Conservation (phyloP, 2,797 vertebrate genomes). For the Cercopithecus mitis region DNA sequence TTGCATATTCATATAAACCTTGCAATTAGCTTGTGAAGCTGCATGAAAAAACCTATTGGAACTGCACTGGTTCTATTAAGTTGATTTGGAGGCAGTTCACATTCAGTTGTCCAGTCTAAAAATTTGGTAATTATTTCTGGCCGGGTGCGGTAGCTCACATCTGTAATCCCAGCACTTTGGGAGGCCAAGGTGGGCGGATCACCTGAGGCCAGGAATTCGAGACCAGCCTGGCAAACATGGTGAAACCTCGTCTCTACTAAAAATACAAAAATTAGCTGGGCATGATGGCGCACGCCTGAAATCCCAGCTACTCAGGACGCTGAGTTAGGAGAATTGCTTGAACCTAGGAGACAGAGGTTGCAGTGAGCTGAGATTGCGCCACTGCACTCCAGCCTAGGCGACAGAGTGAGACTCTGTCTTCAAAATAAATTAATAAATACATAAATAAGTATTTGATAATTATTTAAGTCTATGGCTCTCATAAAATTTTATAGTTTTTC, state of each 20-base stretch:
- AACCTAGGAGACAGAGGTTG: background rate
- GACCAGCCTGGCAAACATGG: background rate
- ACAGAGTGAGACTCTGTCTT: background rate
- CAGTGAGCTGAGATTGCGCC: background rate
- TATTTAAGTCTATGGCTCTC: background rate
- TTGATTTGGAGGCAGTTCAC: background rate
- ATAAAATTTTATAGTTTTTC: background rate
- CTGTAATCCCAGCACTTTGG: background rate
- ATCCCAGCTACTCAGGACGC: background rate
- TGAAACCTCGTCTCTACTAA: background rate
- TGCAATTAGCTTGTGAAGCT: background rate
- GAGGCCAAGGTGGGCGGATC: background rate
- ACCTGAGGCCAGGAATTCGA: background rate
- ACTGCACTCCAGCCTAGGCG: background rate
- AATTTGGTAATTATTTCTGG: background rate
- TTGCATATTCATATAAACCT: conserved; percentile 12
- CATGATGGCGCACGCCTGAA: background rate
- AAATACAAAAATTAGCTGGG: background rate
- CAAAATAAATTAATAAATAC: background rate
- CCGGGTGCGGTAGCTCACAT: background rate
- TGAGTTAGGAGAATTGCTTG: background rate
- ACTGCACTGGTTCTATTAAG: background rate
- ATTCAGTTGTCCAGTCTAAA: background rate
- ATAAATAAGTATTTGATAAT: background rate
- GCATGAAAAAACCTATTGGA: background rate